Percentiles rank a stretch among this genome's conserved stretches.
These are phyloP conservation scores for Regulus satrapa DNA, from an alignment of 2,113 vertebrate species.

Conservation along the genomic window DNA sequence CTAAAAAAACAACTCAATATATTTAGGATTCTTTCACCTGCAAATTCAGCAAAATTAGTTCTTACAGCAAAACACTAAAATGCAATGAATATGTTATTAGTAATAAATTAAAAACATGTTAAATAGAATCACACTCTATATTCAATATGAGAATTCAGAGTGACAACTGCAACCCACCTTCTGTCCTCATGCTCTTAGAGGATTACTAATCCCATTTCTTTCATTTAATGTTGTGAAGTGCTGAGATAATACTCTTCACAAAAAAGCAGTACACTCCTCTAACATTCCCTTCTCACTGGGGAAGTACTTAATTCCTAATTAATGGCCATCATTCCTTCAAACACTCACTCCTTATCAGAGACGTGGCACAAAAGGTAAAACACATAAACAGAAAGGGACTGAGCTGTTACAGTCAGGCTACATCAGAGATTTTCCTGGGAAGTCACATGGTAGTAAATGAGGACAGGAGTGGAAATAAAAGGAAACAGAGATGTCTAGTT, in stretches of 20 bases:
- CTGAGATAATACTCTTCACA: not conserved
- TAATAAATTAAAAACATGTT: not conserved
- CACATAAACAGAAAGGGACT: not conserved
- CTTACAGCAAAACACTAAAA: not conserved
- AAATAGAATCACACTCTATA: not conserved
- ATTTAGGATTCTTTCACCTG: not conserved
- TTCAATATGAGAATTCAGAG: not conserved
- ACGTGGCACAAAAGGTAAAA: not conserved
- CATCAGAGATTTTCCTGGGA: not conserved
- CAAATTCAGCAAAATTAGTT: not conserved
- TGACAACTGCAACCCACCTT: not conserved
- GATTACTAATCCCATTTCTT: not conserved
- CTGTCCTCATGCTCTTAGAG: not conserved
- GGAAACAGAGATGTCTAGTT: not conserved
- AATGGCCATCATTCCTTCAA: not conserved
- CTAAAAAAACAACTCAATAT: not conserved
- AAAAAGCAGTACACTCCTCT: not conserved
- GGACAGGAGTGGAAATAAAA: not conserved
- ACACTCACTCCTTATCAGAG: not conserved
- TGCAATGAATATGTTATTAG: not conserved
- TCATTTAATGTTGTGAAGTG: not conserved
- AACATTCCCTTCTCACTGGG: not conserved
- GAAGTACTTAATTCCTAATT: not conserved
- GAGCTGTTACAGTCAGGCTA: not conserved
- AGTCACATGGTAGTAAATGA: not conserved